phyloP scores from a whole-genome alignment of 2,888 invertebrate genomes.

The Melikaiella ostensackeni region DNA sequence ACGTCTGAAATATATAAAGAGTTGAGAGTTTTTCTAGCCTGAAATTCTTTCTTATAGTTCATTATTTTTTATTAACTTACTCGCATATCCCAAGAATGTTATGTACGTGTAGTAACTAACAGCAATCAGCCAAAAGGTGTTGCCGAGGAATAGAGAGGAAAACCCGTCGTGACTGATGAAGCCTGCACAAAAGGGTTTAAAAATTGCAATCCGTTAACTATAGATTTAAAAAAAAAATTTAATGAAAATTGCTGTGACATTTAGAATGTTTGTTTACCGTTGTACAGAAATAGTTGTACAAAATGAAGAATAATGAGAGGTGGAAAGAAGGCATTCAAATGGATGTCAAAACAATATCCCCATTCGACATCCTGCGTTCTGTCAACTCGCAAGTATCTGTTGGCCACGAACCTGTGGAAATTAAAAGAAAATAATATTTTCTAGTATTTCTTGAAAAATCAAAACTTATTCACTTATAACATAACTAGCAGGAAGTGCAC shows the following conservation, averaged over 20 bases:
- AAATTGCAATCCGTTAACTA: too few species aligned
- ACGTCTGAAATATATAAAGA: slow-evolving; percentile 82
- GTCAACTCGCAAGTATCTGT: slow-evolving; percentile 86
- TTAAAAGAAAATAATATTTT: not conserved
- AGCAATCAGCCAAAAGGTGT: slow-evolving; percentile 95
- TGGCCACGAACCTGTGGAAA: slow-evolving; percentile 86
- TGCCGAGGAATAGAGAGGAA: slow-evolving; percentile 90
- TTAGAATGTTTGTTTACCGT: slow-evolving; percentile 80
- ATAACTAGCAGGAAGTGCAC: not conserved
- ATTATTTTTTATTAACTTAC: slow-evolving; percentile 79
- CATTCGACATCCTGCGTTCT: slow-evolving; percentile 93
- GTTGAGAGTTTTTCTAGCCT: slow-evolving; percentile 37
- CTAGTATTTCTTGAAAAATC: not conserved
- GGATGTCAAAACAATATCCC: slow-evolving; percentile 99
- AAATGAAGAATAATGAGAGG: slow-evolving; percentile 95
- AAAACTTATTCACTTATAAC: slow-evolving; percentile 33
- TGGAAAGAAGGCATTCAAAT: slow-evolving; percentile 99
- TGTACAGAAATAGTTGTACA: slow-evolving; percentile 92
- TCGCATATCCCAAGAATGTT: slow-evolving; percentile 97
- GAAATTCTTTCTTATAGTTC: slow-evolving; percentile 10
- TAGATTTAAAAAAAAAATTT: not conserved
- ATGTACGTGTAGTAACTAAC: slow-evolving; percentile 96
- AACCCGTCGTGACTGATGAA: slow-evolving; percentile 88
- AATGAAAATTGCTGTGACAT: not conserved
- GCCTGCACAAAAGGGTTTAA: slow-evolving; percentile 79